Percentiles rank a stretch among this genome's conserved stretches.
These are phyloP conservation scores for Parazoanthus swiftii DNA, from an alignment of 92 coral and sea anemone species.

Conservation along the genomic window DNA sequence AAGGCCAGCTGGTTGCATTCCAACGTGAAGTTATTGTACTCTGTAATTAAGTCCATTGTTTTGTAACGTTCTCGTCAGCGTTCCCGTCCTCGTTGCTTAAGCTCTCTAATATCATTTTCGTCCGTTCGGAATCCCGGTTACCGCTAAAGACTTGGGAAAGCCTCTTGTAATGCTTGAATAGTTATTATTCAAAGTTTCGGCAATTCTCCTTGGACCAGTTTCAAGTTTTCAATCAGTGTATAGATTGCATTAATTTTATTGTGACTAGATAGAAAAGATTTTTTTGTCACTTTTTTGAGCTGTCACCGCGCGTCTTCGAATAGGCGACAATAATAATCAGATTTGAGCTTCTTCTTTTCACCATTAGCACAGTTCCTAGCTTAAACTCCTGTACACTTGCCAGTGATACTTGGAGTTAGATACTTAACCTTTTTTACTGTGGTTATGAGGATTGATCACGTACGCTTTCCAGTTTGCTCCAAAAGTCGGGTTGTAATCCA, in stretches of 20 bases:
- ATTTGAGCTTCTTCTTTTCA: constrained; percentile 40
- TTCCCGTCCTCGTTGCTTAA: too few species aligned
- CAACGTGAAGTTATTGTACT: too few species aligned
- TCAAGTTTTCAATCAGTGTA: constrained; percentile 33
- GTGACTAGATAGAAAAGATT: constrained; percentile 10
- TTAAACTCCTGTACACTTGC: constrained; percentile 34
- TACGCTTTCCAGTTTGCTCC: constrained; percentile 20
- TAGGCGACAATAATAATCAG: constrained; percentile 37
- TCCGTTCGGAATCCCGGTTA: background rate
- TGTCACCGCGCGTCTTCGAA: constrained; percentile 42
- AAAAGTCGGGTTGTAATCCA: constrained; percentile 48
- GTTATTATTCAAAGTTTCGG: constrained; percentile 47
- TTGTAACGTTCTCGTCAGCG: too few species aligned
- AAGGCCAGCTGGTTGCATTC: too few species aligned
- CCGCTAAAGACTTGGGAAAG: constrained; percentile 38
- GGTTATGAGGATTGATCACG: constrained; percentile 43
- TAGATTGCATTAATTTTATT: constrained; percentile 47
- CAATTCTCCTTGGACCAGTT: constrained; percentile 38
- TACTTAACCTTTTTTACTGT: constrained; percentile 23
- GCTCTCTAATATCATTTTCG: background rate
- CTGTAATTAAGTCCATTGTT: too few species aligned
- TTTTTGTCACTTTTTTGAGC: constrained; percentile 3
- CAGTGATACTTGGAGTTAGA: constrained; percentile 42
- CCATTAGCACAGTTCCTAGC: constrained; percentile 32
- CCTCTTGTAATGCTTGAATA: constrained; percentile 51